Evolutionary conservation across 2,113 vertebrate species (phyloP), one percentile per base, ranked within the genome.

Genomic region (Holacanthus passer): DNA sequence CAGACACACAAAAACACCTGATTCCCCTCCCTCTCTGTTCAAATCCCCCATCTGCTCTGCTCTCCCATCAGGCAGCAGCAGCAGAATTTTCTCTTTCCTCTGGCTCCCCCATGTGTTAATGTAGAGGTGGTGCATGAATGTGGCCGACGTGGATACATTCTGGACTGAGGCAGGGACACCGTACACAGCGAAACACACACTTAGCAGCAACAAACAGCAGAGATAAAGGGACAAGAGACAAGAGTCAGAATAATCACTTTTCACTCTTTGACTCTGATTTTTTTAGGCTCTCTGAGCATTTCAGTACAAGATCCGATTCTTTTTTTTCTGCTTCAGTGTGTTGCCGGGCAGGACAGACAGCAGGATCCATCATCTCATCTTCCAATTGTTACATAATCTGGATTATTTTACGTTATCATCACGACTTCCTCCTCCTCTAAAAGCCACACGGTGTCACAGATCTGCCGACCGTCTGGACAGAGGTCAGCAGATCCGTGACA

Each of bases 61-160:
- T 52, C 1, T 13, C n/a, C 12, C 39, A 45, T 55, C 66, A 68
- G 29, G 39, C 27, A 32, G 65, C 60, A 43, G 55, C 45, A 45
- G 41, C 43, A 39, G 45, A 6, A 1, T 0, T 1, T n/a, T n/a
- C 32, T 60, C 50, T 6, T 35, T 39, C 71, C 75, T 91, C 81
- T 89, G 87, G 84, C 87, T 52, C 90, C 92, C 73, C 82, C 79
- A 0, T 63, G 89, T 86, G 93, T 64, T 63, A 1, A 56, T 22
- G 35, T 37, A n/a, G 19, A 53, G 65, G 72, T 43, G 67, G 68
- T 82, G 78, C 85, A 74, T 6, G 72, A 78, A 24, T 45, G 76
- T 7, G 0, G 59, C 48, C 32, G 58, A 68, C 24, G 1, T 22
- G 73, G 53, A 58, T 24, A 80, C 83, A 55, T 75, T 90, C 76